These are phyloP conservation scores for Sula dactylatra DNA, from an alignment of 2,113 vertebrate species.

Conservation along the genomic window DNA sequence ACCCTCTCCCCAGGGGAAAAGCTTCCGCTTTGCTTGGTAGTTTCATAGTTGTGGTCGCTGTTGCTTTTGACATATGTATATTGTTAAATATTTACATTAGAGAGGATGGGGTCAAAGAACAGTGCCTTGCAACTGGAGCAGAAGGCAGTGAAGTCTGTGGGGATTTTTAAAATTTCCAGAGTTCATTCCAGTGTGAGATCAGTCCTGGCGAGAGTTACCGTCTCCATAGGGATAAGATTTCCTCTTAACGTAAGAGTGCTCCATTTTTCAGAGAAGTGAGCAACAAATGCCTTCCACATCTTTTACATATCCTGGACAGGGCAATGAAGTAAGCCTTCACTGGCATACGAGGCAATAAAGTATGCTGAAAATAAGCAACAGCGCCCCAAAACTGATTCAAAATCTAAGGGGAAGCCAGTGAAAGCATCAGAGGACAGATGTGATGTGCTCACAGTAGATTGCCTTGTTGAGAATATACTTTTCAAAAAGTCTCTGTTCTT, in stretches of 20 bases:
- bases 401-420: background rate
- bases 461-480: background rate
- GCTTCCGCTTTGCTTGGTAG: conserved; percentile 1
- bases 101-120: background rate
- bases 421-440: background rate
- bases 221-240: background rate
- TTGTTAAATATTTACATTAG: conserved; percentile 36
- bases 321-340: background rate
- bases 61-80: conserved; percentile 21
- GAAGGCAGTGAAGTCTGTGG: background rate
- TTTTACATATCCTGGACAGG: background rate
- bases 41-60: background rate
- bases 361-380: background rate
- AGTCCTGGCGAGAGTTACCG: background rate
- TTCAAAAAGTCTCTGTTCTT: background rate
- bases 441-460: background rate
- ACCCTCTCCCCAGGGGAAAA: background rate
- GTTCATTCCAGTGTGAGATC: conserved; percentile 17
- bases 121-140: conserved; percentile 7
- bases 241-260: background rate
- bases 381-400: background rate
- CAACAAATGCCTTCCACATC: background rate
- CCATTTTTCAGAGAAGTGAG: background rate
- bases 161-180: conserved; percentile 18
- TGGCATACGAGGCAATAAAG: background rate